phyloP scores from a whole-genome alignment of 2,888 invertebrate genomes.

The Chrysomela aeneicollis region DNA sequence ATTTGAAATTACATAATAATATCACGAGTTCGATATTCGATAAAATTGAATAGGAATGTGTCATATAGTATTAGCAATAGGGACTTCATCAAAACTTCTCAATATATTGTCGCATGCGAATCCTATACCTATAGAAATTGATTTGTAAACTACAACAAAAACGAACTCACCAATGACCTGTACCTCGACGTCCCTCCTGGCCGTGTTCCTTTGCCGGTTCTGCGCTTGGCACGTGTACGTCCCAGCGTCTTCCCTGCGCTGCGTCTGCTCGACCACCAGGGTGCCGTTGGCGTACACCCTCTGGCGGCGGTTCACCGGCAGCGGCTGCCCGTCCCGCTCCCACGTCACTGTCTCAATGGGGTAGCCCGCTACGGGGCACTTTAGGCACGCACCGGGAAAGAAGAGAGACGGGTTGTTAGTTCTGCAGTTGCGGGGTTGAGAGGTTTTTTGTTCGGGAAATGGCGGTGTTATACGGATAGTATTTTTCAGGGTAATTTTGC shows the following conservation, averaged over 20 bases:
- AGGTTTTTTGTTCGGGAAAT: background rate
- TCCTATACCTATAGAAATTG: too few relatives aligned
- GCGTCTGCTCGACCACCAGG: constrained; percentile 84
- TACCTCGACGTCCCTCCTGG: constrained; percentile 77
- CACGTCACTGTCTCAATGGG: constrained; percentile 88
- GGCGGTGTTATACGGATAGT: too few relatives aligned
- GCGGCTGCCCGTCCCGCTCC: constrained; percentile 88
- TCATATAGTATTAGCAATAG: too few relatives aligned
- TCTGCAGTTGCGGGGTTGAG: background rate
- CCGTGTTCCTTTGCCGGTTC: constrained; percentile 82
- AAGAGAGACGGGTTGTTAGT: background rate
- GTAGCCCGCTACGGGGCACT: constrained; percentile 87
- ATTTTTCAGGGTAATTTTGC: too few relatives aligned
- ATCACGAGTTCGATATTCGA: too few relatives aligned
- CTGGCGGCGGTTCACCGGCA: constrained; percentile 89
- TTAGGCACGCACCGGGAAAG: background rate
- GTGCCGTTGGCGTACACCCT: constrained; percentile 88
- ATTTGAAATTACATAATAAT: too few relatives aligned
- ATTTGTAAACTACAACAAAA: too few relatives aligned
- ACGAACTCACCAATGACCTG: constrained; percentile 71
- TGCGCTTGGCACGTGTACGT: constrained; percentile 90
- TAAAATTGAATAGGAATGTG: too few relatives aligned
- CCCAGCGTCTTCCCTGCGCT: constrained; percentile 85
- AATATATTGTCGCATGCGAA: too few relatives aligned
- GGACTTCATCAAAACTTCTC: too few relatives aligned